phyloP scores from a whole-genome alignment of 2,797 vertebrate species.

The Sebastes cheni region DNA sequence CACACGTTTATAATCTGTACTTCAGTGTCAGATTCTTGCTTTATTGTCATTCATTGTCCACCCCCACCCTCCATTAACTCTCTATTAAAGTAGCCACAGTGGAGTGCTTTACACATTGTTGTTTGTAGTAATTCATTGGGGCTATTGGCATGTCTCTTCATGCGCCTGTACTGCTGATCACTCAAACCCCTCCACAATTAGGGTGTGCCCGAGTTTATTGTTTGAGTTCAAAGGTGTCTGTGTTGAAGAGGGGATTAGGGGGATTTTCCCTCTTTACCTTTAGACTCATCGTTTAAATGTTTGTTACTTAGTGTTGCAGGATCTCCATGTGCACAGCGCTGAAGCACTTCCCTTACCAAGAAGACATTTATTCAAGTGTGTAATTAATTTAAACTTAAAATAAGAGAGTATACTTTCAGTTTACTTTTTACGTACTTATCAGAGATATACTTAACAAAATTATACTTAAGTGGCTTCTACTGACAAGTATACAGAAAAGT shows the following conservation, averaged over 20 bases:
- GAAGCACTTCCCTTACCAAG: neutral
- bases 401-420: no score
- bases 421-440: no score
- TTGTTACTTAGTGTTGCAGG: neutral
- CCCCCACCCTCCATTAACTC: constrained; percentile 10
- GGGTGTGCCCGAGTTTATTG: constrained; percentile 64
- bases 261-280: constrained; percentile 58
- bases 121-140: constrained; percentile 36
- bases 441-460: no score
- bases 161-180: constrained; percentile 49
- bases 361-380: no score
- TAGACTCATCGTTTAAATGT: constrained; percentile 42
- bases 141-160: constrained; percentile 57
- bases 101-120: constrained; percentile 38
- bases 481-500: no score
- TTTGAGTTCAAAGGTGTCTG: constrained; percentile 70
- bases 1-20: neutral
- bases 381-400: no score
- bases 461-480: no score
- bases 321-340: neutral
- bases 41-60: constrained; percentile 33
- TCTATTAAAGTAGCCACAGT: constrained; percentile 16
- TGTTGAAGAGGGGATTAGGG: constrained; percentile 59
- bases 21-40: constrained; percentile 13
- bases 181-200: constrained; percentile 41